phyloP scores from a whole-genome alignment of 2,888 invertebrate genomes.

The Atrina japonica region DNA sequence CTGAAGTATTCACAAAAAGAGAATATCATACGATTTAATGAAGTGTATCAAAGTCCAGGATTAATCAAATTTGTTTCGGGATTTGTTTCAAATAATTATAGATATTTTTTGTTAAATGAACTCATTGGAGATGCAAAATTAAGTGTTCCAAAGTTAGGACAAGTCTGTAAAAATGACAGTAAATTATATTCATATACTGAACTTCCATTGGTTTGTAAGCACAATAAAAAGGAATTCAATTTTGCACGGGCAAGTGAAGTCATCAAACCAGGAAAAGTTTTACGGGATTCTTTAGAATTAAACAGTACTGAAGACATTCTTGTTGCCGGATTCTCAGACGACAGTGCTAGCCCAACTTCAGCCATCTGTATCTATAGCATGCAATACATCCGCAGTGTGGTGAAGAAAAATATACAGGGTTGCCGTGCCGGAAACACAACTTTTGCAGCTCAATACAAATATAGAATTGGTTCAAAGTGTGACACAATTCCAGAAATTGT shows the following conservation, averaged over 20 bases:
- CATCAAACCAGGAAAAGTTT: constrained; percentile 94
- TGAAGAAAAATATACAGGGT: constrained; percentile 66
- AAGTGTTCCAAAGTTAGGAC: constrained; percentile 89
- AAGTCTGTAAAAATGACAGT: constrained; percentile 97
- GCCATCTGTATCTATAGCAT: constrained; percentile 74
- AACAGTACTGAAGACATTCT: constrained; percentile 60
- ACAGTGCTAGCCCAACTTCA: constrained; percentile 55
- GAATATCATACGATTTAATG: not conserved
- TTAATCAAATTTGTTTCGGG: constrained; percentile 20
- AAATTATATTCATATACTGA: constrained; percentile 99
- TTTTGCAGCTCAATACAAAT: constrained; percentile 10
- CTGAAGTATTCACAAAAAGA: not conserved
- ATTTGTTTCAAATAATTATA: constrained; percentile 19
- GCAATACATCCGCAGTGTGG: constrained; percentile 64
- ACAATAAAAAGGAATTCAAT: constrained; percentile 85
- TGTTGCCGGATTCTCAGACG: constrained; percentile 89
- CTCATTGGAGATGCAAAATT: not conserved
- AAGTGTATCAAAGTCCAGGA: not conserved
- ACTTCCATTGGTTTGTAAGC: constrained; percentile 95
- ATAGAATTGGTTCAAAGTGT: constrained; percentile 15
- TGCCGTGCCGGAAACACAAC: constrained; percentile 64
- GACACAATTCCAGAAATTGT: too few species aligned
- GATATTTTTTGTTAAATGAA: constrained; percentile 11
- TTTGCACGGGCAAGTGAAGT: constrained; percentile 96
- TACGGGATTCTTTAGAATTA: constrained; percentile 85